phyloP scores from a whole-genome alignment of 2,113 vertebrate genomes.

The Ardeotis arabs region DNA sequence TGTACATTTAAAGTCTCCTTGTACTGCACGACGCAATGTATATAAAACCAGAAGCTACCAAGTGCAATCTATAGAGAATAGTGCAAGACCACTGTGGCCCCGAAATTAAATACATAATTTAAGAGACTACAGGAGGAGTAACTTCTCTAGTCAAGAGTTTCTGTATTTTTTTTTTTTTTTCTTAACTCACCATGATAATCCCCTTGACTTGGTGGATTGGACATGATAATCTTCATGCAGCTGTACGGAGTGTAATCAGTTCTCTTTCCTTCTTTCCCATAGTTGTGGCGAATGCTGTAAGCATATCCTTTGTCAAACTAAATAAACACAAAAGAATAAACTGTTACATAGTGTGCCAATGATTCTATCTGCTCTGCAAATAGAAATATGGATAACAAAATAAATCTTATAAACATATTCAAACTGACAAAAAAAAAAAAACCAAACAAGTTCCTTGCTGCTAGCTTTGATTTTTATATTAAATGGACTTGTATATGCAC shows the following conservation, averaged over 20 bases:
- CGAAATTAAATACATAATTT: not conserved
- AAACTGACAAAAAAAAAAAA: not conserved
- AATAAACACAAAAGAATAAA: constrained; percentile 52
- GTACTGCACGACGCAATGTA: not conserved
- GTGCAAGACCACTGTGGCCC: not conserved
- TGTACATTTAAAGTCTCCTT: not conserved
- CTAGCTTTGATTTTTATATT: not conserved
- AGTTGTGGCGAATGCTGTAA: constrained; percentile 94
- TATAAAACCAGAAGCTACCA: not conserved
- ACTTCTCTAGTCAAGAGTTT: not conserved
- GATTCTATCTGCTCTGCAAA: constrained; percentile 66
- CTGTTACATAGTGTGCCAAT: constrained; percentile 53
- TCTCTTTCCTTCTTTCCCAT: constrained; percentile 95
- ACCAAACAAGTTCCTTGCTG: not conserved
- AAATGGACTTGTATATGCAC: not conserved
- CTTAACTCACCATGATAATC: constrained; percentile 93
- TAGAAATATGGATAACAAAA: constrained; percentile 74
- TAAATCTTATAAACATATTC: constrained; percentile 53
- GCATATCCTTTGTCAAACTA: constrained; percentile 98
- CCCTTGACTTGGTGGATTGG: constrained; percentile 92
- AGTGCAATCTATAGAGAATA: not conserved
- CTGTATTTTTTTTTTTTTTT: not conserved
- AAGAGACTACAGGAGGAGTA: not conserved
- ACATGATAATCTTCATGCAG: constrained; percentile 98
- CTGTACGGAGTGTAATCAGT: constrained; percentile 97